Percentiles rank a stretch among this genome's conserved stretches.
Evolutionary conservation across 2,797 vertebrate species (phyloP).

Genomic region (Triplophysa yarkandensis): DNA sequence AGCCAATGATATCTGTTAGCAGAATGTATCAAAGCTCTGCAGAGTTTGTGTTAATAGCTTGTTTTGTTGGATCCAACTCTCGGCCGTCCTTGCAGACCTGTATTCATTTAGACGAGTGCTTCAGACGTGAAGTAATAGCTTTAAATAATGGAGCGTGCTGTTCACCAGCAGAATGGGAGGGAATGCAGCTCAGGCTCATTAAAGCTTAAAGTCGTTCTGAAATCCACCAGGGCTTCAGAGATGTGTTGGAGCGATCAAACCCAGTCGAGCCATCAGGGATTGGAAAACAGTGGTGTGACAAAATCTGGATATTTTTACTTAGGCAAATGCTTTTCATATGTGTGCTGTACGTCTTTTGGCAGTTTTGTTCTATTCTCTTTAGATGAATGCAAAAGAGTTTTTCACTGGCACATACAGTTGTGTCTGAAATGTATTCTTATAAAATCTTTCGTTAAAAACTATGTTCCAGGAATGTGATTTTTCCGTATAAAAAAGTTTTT

Average conservation of each 20-base stretch:
- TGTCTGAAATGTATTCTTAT: too few relatives aligned
- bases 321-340: constrained; percentile 8
- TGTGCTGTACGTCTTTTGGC: background rate
- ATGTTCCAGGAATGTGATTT: too few relatives aligned
- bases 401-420: background rate
- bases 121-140: constrained; percentile 58
- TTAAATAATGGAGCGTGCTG: constrained; percentile 58
- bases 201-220: constrained; percentile 55
- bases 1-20: constrained; percentile 13
- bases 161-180: constrained; percentile 45
- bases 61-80: constrained; percentile 24
- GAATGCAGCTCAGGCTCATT: constrained; percentile 51
- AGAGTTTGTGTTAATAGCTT: constrained; percentile 12
- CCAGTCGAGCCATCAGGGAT: constrained; percentile 26
- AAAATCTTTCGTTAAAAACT: too few relatives aligned
- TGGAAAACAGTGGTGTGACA: constrained; percentile 33
- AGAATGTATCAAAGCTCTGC: constrained; percentile 20
- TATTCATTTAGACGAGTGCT: constrained; percentile 50
- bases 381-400: background rate
- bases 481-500: too few relatives aligned
- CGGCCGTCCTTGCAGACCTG: constrained; percentile 26
- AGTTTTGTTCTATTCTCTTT: background rate
- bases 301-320: constrained; percentile 12
- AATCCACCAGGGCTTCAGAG: constrained; percentile 54
- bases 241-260: constrained; percentile 50